Conservation (phyloP, 2,888 invertebrate genomes). For the Metalampra italica region DNA sequence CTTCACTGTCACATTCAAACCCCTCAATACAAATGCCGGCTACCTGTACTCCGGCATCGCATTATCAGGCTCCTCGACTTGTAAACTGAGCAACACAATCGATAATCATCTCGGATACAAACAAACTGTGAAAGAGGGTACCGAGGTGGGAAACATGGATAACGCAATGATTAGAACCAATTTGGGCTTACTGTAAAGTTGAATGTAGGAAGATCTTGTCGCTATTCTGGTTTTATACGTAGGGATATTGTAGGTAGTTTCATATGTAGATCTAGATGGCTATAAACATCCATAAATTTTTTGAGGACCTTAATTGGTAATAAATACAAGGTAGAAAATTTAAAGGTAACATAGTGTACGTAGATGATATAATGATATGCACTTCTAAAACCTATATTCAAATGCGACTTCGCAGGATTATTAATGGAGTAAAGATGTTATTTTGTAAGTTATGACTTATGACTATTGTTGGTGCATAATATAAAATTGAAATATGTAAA, state of each 20-base stretch:
- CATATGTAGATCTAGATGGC: no score
- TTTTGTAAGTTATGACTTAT: no score
- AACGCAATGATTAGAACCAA: neutral
- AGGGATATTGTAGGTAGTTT: neutral
- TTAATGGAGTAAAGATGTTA: no score
- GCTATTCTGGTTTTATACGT: neutral
- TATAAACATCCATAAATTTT: no score
- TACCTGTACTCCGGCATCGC: slow-evolving; percentile 58
- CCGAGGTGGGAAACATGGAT: neutral
- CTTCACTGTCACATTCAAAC: slow-evolving; percentile 21
- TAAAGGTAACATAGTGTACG: no score
- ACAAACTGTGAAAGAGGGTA: slow-evolving; percentile 20
- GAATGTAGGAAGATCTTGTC: neutral
- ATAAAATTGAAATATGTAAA: neutral
- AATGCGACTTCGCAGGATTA: no score
- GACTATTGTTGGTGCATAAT: neutral
- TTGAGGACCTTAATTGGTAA: no score
- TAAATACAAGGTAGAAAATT: no score
- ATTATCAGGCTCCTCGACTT: slow-evolving; percentile 69
- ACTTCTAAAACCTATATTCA: no score
- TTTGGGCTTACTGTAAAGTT: neutral
- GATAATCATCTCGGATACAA: slow-evolving; percentile 62
- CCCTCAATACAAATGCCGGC: slow-evolving; percentile 14
- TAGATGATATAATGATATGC: no score
- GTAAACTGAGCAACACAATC: slow-evolving; percentile 73